Evolutionary conservation across 2,888 invertebrate species (phyloP).

Genomic region (Ceraclea dissimilis): DNA sequence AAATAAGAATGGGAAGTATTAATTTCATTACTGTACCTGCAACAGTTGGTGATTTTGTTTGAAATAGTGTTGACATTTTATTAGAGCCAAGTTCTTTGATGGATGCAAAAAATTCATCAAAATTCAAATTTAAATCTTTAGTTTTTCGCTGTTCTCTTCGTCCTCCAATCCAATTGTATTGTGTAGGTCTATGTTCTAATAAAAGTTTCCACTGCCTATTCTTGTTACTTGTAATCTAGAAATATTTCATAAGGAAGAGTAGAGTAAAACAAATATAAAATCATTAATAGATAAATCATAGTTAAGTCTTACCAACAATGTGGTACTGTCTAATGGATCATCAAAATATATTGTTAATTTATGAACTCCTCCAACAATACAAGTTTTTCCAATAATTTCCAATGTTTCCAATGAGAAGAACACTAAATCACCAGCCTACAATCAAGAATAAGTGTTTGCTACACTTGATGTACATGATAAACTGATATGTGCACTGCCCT

Average conservation of each 20-base stretch:
- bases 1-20: too few species aligned
- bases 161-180: slow-evolving; percentile 60
- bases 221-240: slow-evolving; percentile 64
- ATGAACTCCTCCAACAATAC: slow-evolving; percentile 54
- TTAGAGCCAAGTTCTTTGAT: slow-evolving; percentile 46
- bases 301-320: slow-evolving; percentile 38
- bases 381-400: slow-evolving; percentile 57
- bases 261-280: background rate
- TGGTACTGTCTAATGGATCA: slow-evolving; percentile 55
- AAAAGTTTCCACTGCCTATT: slow-evolving; percentile 77
- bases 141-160: slow-evolving; percentile 32
- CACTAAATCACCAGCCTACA: slow-evolving; percentile 51
- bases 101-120: slow-evolving; percentile 45
- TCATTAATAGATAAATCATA: background rate
- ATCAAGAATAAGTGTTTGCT: slow-evolving; percentile 19
- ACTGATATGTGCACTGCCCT: too few species aligned
- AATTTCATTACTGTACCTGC: too few species aligned
- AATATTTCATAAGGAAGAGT: slow-evolving; percentile 12
- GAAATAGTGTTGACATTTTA: slow-evolving; percentile 43
- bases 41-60: slow-evolving; percentile 27
- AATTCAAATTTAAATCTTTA: slow-evolving; percentile 38
- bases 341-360: slow-evolving; percentile 65
- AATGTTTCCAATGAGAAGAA: slow-evolving; percentile 67
- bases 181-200: slow-evolving; percentile 67
- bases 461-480: too few species aligned